Percentiles rank a stretch among this genome's conserved stretches.
These are phyloP conservation scores for Patella ulyssiponensis DNA, from an alignment of 2,888 invertebrate genomes.

Conservation along the genomic window DNA sequence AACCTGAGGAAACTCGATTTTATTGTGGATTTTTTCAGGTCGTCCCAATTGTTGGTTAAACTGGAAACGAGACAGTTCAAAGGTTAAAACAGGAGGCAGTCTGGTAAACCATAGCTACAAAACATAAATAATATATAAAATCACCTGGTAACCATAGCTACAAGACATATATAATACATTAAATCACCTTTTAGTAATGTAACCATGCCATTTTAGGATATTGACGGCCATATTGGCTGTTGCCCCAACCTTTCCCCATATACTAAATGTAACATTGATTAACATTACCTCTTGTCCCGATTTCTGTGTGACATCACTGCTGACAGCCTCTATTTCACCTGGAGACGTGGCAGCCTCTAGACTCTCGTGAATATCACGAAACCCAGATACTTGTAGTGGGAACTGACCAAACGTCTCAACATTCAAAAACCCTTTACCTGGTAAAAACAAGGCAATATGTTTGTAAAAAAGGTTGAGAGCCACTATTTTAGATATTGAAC, in stretches of 20 bases:
- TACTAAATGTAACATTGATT: too few species aligned
- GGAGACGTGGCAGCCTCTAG: slow-evolving; percentile 72
- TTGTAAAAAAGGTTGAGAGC: too few species aligned
- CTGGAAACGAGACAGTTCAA: slow-evolving; percentile 73
- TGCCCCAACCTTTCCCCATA: too few species aligned
- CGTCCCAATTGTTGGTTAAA: slow-evolving; percentile 72
- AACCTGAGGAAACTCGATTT: slow-evolving; percentile 73
- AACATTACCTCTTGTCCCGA: slow-evolving; percentile 70
- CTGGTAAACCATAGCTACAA: slow-evolving; percentile 73
- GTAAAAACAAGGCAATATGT: slow-evolving; percentile 16
- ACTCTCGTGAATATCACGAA: slow-evolving; percentile 72
- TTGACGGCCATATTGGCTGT: too few species aligned
- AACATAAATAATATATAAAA: slow-evolving; percentile 21
- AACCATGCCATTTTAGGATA: too few species aligned
- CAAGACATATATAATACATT: neutral
- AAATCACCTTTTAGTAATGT: too few species aligned
- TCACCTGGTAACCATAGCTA: neutral
- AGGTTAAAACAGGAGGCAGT: slow-evolving; percentile 73
- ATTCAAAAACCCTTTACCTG: slow-evolving; percentile 70
- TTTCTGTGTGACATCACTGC: slow-evolving; percentile 63
- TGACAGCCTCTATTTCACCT: slow-evolving; percentile 70
- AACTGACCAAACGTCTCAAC: slow-evolving; percentile 74
- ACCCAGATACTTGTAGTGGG: slow-evolving; percentile 73
- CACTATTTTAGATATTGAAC: too few species aligned
- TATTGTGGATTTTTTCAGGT: slow-evolving; percentile 74